A percentile compares a stretch with the other conserved stretches of the same genome.
Evolutionary conservation across 2,888 invertebrate species (phyloP).

Genomic region (Anagyrus pseudococci): DNA sequence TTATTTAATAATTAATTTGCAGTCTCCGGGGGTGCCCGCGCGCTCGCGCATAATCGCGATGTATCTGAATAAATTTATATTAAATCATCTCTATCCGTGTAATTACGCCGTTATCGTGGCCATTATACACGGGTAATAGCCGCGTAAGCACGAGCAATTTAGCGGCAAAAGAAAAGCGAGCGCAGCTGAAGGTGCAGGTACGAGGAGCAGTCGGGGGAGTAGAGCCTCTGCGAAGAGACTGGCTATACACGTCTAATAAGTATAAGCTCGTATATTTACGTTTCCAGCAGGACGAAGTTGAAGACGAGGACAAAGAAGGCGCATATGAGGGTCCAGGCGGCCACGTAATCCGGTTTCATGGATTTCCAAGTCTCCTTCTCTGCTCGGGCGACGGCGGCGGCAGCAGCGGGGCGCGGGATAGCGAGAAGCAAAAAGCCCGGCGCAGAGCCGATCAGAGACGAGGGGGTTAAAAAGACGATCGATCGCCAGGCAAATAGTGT

Average conservation of each 20-base stretch:
- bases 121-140: constrained; percentile 21
- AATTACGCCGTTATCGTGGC: constrained; percentile 26
- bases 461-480: too few relatives aligned
- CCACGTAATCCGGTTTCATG: constrained; percentile 76
- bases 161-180: constrained; percentile 1
- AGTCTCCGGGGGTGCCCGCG: not conserved
- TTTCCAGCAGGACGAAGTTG: constrained; percentile 87
- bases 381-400: too few relatives aligned
- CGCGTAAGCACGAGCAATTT: constrained; percentile 31
- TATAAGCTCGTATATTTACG: constrained; percentile 62
- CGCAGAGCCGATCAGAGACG: too few relatives aligned
- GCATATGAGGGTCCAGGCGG: constrained; percentile 78
- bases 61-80: constrained; percentile 22
- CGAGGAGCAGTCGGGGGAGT: too few relatives aligned
- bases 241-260: constrained; percentile 1
- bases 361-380: constrained; percentile 78
- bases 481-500: too few relatives aligned
- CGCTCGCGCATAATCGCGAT: not conserved
- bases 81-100: constrained; percentile 27
- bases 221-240: too few relatives aligned
- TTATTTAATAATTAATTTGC: too few relatives aligned
- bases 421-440: too few relatives aligned
- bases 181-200: constrained; percentile 6
- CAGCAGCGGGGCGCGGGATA: too few relatives aligned
- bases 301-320: constrained; percentile 86